These are phyloP conservation scores for Pycnonotus jocosus DNA, from an alignment of 2,113 vertebrate species.

Conservation along the genomic window DNA sequence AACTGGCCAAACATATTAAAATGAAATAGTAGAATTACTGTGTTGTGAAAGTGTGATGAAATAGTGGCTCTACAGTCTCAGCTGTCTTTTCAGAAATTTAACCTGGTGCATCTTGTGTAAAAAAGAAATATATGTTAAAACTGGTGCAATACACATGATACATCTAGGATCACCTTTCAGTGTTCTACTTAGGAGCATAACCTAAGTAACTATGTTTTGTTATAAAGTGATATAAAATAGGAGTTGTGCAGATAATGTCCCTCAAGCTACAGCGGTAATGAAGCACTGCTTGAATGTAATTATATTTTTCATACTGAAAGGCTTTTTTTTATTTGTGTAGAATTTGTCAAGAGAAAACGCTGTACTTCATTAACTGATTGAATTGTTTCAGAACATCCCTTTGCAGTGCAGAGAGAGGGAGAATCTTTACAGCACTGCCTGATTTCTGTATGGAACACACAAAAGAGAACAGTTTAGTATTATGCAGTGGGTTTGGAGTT, in stretches of 20 bases:
- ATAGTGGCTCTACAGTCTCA: background rate
- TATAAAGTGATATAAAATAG: background rate
- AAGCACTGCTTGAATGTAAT: background rate
- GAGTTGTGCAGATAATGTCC: background rate
- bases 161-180: background rate
- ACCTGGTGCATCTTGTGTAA: background rate
- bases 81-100: background rate
- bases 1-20: background rate
- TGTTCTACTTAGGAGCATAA: background rate
- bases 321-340: background rate
- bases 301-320: background rate
- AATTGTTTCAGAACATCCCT: background rate
- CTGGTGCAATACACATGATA: background rate
- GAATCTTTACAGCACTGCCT: background rate
- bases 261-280: background rate
- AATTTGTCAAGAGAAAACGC: background rate
- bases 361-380: background rate
- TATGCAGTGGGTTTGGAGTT: background rate
- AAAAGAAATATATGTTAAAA: background rate
- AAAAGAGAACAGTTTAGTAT: background rate
- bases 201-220: background rate
- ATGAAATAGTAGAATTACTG: background rate
- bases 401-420: background rate
- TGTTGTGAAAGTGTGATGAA: background rate
- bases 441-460: background rate